A percentile compares a stretch with the other conserved stretches of the same genome.
Evolutionary conservation across 2,113 vertebrate species (phyloP).

Genomic region (Eulemur macaco): DNA sequence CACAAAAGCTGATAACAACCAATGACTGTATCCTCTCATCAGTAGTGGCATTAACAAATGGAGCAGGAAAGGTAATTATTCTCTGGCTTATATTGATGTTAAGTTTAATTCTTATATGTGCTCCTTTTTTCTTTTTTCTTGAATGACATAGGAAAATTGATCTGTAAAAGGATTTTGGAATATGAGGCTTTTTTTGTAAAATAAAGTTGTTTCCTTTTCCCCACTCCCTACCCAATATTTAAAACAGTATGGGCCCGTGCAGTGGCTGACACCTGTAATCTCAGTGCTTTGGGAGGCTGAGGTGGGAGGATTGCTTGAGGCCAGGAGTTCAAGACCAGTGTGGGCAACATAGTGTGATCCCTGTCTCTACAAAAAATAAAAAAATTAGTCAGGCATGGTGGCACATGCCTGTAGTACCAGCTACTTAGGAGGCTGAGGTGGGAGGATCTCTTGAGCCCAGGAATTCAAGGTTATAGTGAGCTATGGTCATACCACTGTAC

Average conservation of each 20-base stretch:
- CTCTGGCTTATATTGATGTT: not conserved
- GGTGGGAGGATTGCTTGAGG: no score
- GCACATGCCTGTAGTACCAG: no score
- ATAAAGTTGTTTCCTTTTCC: not conserved
- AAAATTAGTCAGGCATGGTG: no score
- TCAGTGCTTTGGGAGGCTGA: no score
- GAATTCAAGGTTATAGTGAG: no score
- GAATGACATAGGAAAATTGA: not conserved
- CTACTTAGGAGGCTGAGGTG: no score
- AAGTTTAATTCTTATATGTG: not conserved
- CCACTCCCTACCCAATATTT: not conserved
- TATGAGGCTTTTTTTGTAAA: not conserved
- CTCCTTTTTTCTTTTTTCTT: not conserved
- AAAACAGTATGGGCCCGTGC: not conserved
- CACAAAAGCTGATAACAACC: slow-evolving; percentile 96
- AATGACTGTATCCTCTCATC: slow-evolving; percentile 97
- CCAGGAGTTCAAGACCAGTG: no score
- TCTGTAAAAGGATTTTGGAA: not conserved
- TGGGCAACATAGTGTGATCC: no score
- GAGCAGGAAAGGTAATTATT: slow-evolving; percentile 91
- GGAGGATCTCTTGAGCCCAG: no score
- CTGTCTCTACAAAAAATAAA: no score
- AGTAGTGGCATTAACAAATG: slow-evolving; percentile 90
- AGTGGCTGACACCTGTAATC: no score
- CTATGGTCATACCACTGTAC: no score